Conservation (phyloP, 2,113 vertebrate species). For the Serinus canaria region DNA sequence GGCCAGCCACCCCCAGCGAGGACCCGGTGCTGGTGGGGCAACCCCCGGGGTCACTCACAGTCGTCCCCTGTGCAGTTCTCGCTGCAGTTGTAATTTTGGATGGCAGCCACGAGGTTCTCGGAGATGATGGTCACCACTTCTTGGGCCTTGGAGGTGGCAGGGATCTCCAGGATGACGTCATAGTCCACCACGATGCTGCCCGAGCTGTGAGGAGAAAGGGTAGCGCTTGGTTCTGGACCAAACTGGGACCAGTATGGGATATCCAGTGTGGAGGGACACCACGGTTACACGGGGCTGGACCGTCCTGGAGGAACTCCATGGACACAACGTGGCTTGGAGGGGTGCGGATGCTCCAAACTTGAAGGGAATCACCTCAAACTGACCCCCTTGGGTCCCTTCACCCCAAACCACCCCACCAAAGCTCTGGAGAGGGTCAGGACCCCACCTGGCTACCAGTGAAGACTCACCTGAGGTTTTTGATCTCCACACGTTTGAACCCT, state of each 20-base stretch:
- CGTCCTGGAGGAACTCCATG: fast-evolving
- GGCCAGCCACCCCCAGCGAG: too few species aligned
- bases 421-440: neutral
- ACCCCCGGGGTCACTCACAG: neutral
- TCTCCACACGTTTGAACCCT: fast-evolving
- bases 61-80: fast-evolving
- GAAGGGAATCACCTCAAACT: neutral
- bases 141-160: fast-evolving
- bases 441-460: neutral
- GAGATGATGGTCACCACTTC: fast-evolving
- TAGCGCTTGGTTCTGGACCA: neutral
- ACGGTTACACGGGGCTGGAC: fast-evolving
- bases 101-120: fast-evolving
- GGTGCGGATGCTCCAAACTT: neutral
- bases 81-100: neutral
- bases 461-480: neutral
- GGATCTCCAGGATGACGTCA: fast-evolving
- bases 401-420: neutral
- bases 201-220: neutral
- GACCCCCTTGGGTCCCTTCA: neutral
- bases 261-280: neutral
- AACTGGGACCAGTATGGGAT: neutral
- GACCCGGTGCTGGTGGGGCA: fast-evolving
- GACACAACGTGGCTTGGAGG: neutral
- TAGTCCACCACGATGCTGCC: neutral